Percentiles rank a stretch among this genome's conserved stretches.
Evolutionary conservation across 2,797 vertebrate genomes (phyloP).

Genomic region (Tapirus indicus): DNA sequence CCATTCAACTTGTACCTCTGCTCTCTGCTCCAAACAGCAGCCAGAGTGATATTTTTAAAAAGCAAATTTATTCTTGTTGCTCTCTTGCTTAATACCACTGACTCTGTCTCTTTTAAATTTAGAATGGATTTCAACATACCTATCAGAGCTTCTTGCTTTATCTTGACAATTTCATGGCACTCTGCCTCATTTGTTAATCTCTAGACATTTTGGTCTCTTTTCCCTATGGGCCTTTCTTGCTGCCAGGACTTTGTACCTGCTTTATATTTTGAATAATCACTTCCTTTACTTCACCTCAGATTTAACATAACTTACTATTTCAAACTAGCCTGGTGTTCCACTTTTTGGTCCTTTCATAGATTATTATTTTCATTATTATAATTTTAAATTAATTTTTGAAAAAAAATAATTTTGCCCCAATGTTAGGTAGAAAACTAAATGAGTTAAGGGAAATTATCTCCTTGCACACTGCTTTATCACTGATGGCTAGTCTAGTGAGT

Average conservation of each 20-base stretch:
- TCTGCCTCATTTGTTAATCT: background rate
- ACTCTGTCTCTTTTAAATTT: background rate
- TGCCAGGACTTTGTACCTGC: background rate
- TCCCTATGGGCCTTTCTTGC: background rate
- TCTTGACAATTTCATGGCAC: background rate
- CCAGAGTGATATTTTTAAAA: background rate
- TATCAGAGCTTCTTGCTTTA: background rate
- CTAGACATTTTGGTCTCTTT: background rate
- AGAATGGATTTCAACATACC: background rate
- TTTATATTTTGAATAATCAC: background rate
- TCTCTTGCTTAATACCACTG: background rate
- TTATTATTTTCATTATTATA: background rate
- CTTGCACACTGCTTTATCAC: background rate
- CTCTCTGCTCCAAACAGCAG: background rate
- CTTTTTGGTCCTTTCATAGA: background rate
- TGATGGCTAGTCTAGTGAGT: background rate
- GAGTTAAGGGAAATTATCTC: background rate
- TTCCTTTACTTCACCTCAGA: background rate
- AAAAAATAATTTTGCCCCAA: background rate
- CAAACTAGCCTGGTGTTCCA: background rate
- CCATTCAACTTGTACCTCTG: background rate
- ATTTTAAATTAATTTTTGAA: background rate
- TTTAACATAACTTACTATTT: background rate
- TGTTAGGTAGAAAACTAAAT: background rate
- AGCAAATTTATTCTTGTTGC: background rate